These are phyloP conservation scores for Eclectus roratus DNA, from an alignment of 2,113 vertebrate species.

Conservation along the genomic window DNA sequence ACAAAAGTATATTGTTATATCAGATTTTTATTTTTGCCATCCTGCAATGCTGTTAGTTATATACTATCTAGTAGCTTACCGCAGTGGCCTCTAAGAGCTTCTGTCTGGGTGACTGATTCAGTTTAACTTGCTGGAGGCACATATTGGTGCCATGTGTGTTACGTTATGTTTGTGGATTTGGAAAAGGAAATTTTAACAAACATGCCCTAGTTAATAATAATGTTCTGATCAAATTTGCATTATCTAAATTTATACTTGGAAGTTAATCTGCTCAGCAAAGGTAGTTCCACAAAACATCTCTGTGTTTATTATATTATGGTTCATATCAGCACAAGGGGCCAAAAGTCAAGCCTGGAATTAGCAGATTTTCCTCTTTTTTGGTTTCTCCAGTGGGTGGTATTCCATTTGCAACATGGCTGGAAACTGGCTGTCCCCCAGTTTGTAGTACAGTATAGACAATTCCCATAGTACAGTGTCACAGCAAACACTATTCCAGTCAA, in stretches of 20 bases:
- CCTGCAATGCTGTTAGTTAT: background rate
- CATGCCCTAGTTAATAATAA: background rate
- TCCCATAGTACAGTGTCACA: background rate
- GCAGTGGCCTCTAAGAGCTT: background rate
- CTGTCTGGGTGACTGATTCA: background rate
- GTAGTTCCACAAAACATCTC: background rate
- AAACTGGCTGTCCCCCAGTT: background rate
- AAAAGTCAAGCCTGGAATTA: background rate
- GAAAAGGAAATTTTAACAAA: background rate
- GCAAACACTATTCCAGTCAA: background rate
- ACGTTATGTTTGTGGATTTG: background rate
- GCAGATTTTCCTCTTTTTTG: background rate
- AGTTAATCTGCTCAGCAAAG: background rate
- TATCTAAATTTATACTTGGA: background rate
- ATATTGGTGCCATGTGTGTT: background rate
- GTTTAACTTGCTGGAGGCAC: background rate
- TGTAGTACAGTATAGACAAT: background rate
- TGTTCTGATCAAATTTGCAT: background rate
- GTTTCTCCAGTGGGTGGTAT: background rate
- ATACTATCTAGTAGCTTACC: background rate
- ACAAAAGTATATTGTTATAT: background rate
- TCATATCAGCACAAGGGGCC: background rate
- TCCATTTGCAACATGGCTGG: background rate
- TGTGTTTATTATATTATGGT: background rate
- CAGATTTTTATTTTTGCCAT: background rate